Percentiles rank a stretch among this genome's conserved stretches.
Conservation (phyloP, 1,140 invertebrate genomes). For the Kradibia gibbosae region DNA sequence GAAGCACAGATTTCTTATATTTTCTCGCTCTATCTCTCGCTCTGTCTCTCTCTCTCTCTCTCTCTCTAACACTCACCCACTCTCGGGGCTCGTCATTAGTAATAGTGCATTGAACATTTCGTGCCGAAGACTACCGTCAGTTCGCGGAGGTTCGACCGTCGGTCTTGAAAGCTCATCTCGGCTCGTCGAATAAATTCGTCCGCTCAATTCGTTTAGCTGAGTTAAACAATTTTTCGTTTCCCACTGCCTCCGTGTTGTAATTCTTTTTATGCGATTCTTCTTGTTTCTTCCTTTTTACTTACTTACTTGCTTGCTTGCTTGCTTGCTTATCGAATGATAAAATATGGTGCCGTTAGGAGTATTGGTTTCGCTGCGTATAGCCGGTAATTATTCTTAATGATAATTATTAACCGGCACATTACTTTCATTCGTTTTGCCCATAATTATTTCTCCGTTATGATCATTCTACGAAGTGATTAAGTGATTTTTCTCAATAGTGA, state of each 20-base stretch:
- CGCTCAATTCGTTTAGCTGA: neutral
- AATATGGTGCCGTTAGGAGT: neutral
- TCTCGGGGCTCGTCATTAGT: too few species aligned
- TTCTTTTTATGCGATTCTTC: too few species aligned
- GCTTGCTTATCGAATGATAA: conserved; percentile 27
- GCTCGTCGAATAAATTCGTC: neutral
- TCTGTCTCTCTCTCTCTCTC: too few species aligned
- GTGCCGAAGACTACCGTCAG: neutral
- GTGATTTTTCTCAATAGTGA: neutral
- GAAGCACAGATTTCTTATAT: neutral
- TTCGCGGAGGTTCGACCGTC: neutral
- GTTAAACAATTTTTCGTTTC: conserved; percentile 32
- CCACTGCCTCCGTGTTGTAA: too few species aligned
- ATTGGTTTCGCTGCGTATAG: neutral
- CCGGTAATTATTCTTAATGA: conserved; percentile 34
- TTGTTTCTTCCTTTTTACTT: conserved; percentile 14
- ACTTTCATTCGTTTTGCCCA: too few species aligned
- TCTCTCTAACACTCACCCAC: too few species aligned
- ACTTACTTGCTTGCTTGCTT: conserved; percentile 30
- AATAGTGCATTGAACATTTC: neutral
- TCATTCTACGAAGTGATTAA: neutral
- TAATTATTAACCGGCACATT: too few species aligned
- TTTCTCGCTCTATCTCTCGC: neutral
- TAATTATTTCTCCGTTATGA: too few species aligned
- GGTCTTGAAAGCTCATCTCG: neutral